Conservation (phyloP, 2,113 vertebrate species). For the Catharus bicknelli region DNA sequence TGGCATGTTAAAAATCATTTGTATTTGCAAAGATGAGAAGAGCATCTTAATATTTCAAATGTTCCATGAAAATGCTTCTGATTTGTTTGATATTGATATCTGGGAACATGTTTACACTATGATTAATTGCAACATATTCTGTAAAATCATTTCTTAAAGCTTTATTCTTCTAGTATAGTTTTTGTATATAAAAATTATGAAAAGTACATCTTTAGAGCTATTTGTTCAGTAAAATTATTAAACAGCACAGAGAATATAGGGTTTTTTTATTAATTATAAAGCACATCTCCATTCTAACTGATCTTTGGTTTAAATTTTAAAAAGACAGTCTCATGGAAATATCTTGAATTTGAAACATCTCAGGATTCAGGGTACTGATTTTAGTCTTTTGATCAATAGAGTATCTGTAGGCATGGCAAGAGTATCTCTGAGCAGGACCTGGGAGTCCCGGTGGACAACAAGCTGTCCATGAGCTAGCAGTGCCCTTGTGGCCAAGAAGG, state of each 20-base stretch:
- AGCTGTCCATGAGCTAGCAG: accelerated
- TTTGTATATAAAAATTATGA: conserved; percentile 58
- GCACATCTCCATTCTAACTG: background rate
- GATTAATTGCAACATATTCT: conserved; percentile 30
- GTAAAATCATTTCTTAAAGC: conserved; percentile 56
- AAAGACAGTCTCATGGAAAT: background rate
- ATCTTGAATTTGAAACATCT: background rate
- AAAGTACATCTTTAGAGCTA: conserved; percentile 21
- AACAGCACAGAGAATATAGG: background rate
- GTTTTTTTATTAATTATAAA: background rate
- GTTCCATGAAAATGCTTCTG: background rate
- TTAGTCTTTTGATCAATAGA: background rate
- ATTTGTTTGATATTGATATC: conserved; percentile 5
- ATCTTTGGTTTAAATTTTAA: background rate
- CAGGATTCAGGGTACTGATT: background rate
- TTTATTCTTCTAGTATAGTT: conserved; percentile 62
- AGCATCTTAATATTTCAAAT: background rate
- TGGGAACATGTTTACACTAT: conserved; percentile 17
- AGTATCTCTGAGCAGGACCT: background rate
- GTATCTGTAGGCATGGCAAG: background rate
- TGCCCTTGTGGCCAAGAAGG: background rate
- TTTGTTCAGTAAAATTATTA: conserved; percentile 59
- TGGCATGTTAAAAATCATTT: background rate
- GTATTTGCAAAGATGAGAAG: background rate
- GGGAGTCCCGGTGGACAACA: background rate